Conservation (phyloP, 2,797 vertebrate species). For the Eospalax fontanierii region DNA sequence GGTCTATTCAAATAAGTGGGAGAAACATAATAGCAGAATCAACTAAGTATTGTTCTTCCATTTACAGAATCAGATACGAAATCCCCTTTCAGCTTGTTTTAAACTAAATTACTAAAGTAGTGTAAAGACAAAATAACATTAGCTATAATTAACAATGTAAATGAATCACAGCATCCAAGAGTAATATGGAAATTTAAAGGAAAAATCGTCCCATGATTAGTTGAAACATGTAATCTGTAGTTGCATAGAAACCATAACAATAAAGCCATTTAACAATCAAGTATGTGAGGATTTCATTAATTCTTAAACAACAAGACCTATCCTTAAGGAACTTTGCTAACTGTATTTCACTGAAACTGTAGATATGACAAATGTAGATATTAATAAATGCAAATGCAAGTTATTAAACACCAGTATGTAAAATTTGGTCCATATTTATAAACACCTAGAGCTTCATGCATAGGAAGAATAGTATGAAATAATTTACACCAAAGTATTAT, state of each 20-base stretch:
- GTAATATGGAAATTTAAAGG: conserved; percentile 43
- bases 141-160: conserved; percentile 30
- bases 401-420: neutral
- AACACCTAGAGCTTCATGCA: neutral
- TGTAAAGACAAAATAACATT: conserved; percentile 14
- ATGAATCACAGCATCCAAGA: neutral
- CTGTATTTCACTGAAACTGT: neutral
- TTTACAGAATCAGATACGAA: neutral
- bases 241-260: neutral
- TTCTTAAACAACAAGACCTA: neutral
- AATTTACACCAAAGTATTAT: neutral
- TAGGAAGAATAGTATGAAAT: conserved; percentile 11
- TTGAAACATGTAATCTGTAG: conserved; percentile 22
- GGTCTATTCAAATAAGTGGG: neutral
- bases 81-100: conserved; percentile 32
- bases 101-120: conserved; percentile 38
- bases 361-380: neutral
- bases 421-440: neutral
- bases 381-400: conserved; percentile 3
- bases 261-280: conserved; percentile 2
- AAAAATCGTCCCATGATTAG: conserved; percentile 19
- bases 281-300: conserved; percentile 33
- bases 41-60: conserved; percentile 33
- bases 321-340: conserved; percentile 26
- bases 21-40: neutral